Evolutionary conservation across 2,113 vertebrate genomes (phyloP), one percentile per base, ranked within the genome.

Genomic region (Semnopithecus entellus): DNA sequence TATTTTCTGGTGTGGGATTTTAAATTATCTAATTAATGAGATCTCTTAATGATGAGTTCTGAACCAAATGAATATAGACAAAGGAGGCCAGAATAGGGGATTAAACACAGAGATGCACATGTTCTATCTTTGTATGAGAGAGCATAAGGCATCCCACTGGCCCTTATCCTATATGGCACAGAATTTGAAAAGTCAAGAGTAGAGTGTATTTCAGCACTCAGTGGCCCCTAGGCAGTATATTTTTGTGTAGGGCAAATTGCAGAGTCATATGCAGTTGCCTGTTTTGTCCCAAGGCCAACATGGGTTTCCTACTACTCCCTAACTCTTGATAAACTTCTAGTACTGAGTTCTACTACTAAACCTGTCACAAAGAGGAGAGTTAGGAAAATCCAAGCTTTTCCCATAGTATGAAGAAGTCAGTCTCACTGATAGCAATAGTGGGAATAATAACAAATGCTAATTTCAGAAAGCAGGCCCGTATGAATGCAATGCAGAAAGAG

Each of bases 11-110:
- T 79, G 6, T 17, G 2, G 8, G 48, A 92, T 52, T 92, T 92
- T 55, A 90, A 96, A 87, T 89, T 55, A 89, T 55, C n/a, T 79
- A 89, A 59, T 61, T 68, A 91, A 90, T 86, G 57, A 81, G 3
- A n/a, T 88, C 9, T 68, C 17, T 90, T 50, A 80, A 81, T 16
- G 14, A 81, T 43, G 45, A 16, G 30, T 55, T 95, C 48, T 92
- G 35, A 92, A 83, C 4, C 17, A 95, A 95, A 48, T 68, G 4
- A 79, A 95, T 50, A 72, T 6, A 84, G 22, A 57, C 9, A 32
- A 93, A 88, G 4, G 17, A 48, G 5, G 66, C 2, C 45, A n/a
- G 45, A 90, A 55, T 43, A 48, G 3, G 30, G 22, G 17, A 94
- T 73, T 16, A 73, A 66, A 88, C 14, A 23, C 2, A 50, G 43